Conservation (phyloP, 2,797 vertebrate genomes). For the Crenuchus spilurus region DNA sequence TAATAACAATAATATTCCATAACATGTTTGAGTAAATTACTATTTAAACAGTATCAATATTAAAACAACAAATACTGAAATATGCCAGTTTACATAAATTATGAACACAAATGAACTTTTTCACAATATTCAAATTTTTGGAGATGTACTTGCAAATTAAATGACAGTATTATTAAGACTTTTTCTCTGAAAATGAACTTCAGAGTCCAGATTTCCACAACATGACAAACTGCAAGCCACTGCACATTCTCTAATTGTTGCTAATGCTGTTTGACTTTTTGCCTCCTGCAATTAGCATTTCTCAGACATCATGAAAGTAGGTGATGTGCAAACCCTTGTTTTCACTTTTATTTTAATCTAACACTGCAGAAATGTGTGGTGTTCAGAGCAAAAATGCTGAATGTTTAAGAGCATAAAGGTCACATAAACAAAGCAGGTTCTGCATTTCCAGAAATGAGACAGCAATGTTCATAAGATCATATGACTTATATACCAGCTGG, state of each 20-base stretch:
- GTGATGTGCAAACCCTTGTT: neutral
- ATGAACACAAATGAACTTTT: no score
- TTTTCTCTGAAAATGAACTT: no score
- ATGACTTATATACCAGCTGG: neutral
- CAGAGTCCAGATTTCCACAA: neutral
- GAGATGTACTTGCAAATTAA: no score
- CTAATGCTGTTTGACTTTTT: neutral
- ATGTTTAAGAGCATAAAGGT: neutral
- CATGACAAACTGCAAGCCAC: neutral
- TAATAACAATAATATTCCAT: no score
- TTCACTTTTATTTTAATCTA: slow-evolving; percentile 26
- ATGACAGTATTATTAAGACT: no score
- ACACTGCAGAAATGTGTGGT: neutral
- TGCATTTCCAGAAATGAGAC: slow-evolving; percentile 4
- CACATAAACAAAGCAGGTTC: no score
- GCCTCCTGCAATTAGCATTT: neutral
- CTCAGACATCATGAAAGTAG: slow-evolving; percentile 1
- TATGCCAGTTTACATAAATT: no score
- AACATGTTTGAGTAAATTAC: no score
- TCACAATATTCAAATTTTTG: no score
- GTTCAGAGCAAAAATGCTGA: neutral
- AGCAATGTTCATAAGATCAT: neutral
- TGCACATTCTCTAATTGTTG: neutral
- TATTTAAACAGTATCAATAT: no score
- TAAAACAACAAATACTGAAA: no score